Evolutionary conservation across 2,888 invertebrate genomes (phyloP), one percentile per base, ranked within the genome.

Genomic region (Linyphia triangularis): DNA sequence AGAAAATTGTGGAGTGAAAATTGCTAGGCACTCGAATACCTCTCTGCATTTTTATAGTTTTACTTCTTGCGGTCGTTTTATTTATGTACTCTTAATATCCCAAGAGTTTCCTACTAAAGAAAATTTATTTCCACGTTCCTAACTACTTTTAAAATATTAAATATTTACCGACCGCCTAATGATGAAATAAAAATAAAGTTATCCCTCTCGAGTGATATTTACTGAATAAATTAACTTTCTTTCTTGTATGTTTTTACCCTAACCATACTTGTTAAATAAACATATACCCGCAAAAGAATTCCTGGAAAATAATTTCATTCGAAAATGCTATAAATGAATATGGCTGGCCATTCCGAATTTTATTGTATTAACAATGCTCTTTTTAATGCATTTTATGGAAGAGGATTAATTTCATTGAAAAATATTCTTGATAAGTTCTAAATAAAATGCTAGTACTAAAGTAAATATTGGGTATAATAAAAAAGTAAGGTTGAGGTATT

Each of bases 151-250:
- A 24, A 40, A 75, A 75, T 33, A 22, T 75, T 61, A 75, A 61
- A 61, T 61, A 75, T 75, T 75, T 61, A 37, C 19, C 22, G 2
- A 61, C 61, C 37, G 19, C 61, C 13, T 75, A 37, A 75, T 61
- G 16, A n/a, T 24, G 3, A 24, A 16, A 22, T 61, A 33, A 75
- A 75, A 75, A 75, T 7, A 40, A 4, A 6, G 2, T 43, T 33
- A 67, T 67, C n/a, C 24, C n/a, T 75, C 37, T 7, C n/a, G 16
- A 75, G 61, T 33, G 16, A 61, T 75, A 75, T 75, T 75, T 75
- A 61, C 37, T 75, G 75, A 75, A 75, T 61, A 26, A 75, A 61
- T 75, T 75, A 75, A 24, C 37, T 61, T 61, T 57, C 59, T 75
- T 75, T 75, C 37, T 10, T 28, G 13, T 13, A 0, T 0, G 3